Evolutionary conservation across 2,888 invertebrate species (phyloP).

Genomic region (Ochropacha duplaris): DNA sequence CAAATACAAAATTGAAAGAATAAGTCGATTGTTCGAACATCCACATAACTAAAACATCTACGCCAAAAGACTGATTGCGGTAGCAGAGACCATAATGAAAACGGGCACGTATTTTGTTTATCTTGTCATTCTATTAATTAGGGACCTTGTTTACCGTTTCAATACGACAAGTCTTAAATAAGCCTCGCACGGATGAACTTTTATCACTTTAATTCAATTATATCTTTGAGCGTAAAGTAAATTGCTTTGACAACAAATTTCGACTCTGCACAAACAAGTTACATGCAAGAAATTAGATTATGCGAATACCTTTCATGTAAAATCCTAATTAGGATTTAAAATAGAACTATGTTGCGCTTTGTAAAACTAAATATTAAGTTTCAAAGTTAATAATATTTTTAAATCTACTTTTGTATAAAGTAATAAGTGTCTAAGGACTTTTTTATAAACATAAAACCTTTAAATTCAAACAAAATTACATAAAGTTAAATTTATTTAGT

Average conservation of each 20-base stretch:
- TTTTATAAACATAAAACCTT: too few species aligned
- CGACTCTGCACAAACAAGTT: slow-evolving; percentile 9
- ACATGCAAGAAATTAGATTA: slow-evolving; percentile 3
- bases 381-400: too few species aligned
- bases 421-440: too few species aligned
- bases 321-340: not conserved
- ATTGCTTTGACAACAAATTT: slow-evolving; percentile 39
- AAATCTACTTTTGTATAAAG: too few species aligned
- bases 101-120: slow-evolving; percentile 55
- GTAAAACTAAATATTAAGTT: not conserved
- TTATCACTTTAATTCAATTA: slow-evolving; percentile 64
- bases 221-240: slow-evolving; percentile 44
- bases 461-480: too few species aligned
- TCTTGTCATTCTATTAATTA: slow-evolving; percentile 67
- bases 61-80: slow-evolving; percentile 35
- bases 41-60: not conserved
- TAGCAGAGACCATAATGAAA: slow-evolving; percentile 40
- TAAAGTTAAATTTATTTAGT: too few species aligned
- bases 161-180: slow-evolving; percentile 61
- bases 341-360: not conserved
- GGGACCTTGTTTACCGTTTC: slow-evolving; percentile 62
- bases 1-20: not conserved
- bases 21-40: not conserved
- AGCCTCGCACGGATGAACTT: slow-evolving; percentile 60
- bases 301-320: slow-evolving; percentile 18